Percentiles rank a stretch among this genome's conserved stretches.
Conservation (phyloP, 2,888 invertebrate species). For the Thereva nobilitata region DNA sequence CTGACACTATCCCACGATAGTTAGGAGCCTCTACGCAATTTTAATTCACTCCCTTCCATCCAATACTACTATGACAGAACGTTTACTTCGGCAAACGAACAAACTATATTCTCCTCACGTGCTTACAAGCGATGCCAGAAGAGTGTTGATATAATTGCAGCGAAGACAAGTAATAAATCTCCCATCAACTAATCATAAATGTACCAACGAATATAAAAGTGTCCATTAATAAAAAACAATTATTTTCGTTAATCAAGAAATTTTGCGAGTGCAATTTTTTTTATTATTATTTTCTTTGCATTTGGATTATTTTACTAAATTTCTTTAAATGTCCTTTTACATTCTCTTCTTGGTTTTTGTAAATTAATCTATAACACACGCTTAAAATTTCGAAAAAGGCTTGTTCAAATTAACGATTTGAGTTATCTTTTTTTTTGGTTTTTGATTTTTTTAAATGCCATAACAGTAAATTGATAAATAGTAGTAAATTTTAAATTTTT, state of each 20-base stretch:
- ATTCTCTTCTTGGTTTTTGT: not conserved
- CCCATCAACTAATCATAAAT: not conserved
- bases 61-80: too few relatives aligned
- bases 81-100: too few relatives aligned
- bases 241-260: constrained; percentile 22
- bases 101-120: too few relatives aligned
- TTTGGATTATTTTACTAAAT: not conserved
- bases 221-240: constrained; percentile 7
- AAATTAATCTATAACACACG: constrained; percentile 20
- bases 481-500: constrained; percentile 25
- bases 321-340: constrained; percentile 13
- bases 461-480: constrained; percentile 29
- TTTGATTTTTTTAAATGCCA: not conserved
- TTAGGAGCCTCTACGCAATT: too few relatives aligned
- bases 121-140: too few relatives aligned
- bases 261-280: constrained; percentile 30
- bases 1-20: too few relatives aligned
- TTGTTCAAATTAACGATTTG: constrained; percentile 4
- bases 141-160: too few relatives aligned
- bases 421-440: too few relatives aligned
- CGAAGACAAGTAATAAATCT: too few relatives aligned
- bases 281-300: not conserved
- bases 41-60: too few relatives aligned
- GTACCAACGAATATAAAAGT: not conserved
- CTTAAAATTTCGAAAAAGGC: constrained; percentile 26